Conservation (phyloP, 2,113 vertebrate species). For the Lanius ludovicianus region DNA sequence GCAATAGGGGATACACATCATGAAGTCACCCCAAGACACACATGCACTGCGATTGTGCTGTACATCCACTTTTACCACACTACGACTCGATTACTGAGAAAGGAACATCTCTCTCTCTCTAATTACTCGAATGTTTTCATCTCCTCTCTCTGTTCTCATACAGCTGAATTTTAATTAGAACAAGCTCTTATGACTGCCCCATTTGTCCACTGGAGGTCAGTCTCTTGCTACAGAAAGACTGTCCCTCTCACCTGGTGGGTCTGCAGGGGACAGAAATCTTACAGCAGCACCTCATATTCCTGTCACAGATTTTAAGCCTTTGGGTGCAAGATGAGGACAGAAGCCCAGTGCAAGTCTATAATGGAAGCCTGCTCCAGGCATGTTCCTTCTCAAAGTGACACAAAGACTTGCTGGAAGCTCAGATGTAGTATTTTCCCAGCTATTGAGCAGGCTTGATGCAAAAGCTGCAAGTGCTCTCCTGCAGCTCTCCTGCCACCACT, state of each 20-base stretch:
- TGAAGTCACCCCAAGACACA: too few relatives aligned
- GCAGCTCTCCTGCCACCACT: not conserved
- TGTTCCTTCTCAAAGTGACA: not conserved
- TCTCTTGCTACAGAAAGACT: not conserved
- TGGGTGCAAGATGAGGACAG: not conserved
- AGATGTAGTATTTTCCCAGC: not conserved
- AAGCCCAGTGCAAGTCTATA: not conserved
- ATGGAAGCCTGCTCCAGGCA: not conserved
- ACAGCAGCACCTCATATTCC: not conserved
- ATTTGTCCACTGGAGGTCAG: conserved; percentile 59
- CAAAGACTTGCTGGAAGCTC: not conserved
- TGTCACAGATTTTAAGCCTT: not conserved
- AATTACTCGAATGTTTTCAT: not conserved
- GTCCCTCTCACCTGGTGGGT: not conserved
- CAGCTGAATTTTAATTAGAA: not conserved
- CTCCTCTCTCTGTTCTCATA: too few relatives aligned
- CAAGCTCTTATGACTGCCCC: not conserved
- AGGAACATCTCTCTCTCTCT: not conserved
- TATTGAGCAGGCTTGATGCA: rapidly evolving
- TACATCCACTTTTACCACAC: not conserved
- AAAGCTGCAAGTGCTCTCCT: not conserved
- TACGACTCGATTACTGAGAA: not conserved
- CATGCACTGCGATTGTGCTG: not conserved
- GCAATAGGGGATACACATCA: too few relatives aligned
- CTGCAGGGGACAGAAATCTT: not conserved